Evolutionary conservation across 2,797 vertebrate species (phyloP).

Genomic region (Nasua narica): DNA sequence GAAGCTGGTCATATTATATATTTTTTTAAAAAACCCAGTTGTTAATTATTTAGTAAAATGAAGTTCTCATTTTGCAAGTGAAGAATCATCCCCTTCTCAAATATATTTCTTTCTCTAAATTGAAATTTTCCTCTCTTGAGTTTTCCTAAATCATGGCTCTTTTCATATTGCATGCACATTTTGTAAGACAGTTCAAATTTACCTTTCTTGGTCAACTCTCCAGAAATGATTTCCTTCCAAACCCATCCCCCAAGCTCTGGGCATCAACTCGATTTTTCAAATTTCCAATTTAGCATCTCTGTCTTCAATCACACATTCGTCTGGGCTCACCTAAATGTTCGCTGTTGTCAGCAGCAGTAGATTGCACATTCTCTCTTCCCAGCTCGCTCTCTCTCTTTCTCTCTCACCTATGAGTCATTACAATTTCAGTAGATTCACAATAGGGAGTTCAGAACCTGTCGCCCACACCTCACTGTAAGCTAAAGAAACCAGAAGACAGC

Average conservation of each 20-base stretch:
- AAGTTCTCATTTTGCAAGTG: background rate
- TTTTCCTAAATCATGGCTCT: background rate
- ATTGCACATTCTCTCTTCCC: background rate
- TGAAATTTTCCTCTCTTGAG: background rate
- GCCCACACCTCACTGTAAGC: slow-evolving; percentile 76
- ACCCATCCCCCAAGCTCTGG: background rate
- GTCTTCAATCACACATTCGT: slow-evolving; percentile 75
- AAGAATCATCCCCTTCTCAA: background rate
- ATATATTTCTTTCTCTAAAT: background rate
- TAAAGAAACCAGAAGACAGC: slow-evolving; percentile 78
- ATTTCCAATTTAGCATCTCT: slow-evolving; percentile 74
- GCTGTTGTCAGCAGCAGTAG: slow-evolving; percentile 74
- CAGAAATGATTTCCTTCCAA: slow-evolving; percentile 2
- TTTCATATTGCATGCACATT: background rate
- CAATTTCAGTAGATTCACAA: slow-evolving; percentile 78
- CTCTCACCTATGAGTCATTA: slow-evolving; percentile 81
- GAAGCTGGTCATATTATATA: background rate
- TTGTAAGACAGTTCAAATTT: background rate
- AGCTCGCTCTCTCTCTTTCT: background rate
- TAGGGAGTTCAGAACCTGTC: slow-evolving; percentile 79
- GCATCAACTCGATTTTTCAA: slow-evolving; percentile 66
- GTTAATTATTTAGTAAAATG: slow-evolving; percentile 1
- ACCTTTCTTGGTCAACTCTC: background rate
- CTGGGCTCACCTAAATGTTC: slow-evolving; percentile 76
- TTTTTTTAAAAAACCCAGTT: background rate